Base-by-base conservation (phyloP, 1,140 invertebrate species). In the Euura lappo region DNA sequence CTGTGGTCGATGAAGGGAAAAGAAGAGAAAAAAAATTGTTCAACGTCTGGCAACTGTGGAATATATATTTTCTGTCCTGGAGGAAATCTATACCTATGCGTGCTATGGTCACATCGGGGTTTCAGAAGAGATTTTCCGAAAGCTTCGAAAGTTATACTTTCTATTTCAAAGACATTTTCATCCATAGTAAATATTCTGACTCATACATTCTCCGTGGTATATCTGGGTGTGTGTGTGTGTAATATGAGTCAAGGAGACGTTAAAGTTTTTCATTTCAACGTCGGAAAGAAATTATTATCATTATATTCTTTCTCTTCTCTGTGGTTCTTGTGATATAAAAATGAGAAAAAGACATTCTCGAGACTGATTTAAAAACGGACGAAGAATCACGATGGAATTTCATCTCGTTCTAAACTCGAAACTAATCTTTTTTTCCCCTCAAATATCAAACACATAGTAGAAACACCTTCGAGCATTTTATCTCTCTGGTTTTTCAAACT, bases 231-330 rank as follows among this genome's bases (percentile, higher is more conserved):
- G 13, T 6, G 13, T n/a, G 6, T 60, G 13, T 6, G 6, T 60
- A 60, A 60, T 60, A 60, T 6, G 51, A 60, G 51, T n/a, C 8
- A 6, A n/a, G 51, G 51, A 11, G 51, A n/a, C 51, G 51, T 60
- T 60, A 60, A 60, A 60, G 8, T 60, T 60, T 60, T 60, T 60
- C 51, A 60, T 60, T 60, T 60, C 6, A 60, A 60, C 51, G 51
- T 60, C 5, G 51, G 51, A 60, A 60, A 60, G 6, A n/a, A 8
- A 60, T 60, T 60, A n/a, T 60, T 60, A 4, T 60, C 3, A 3
- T 60, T 60, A 8, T 60, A 11, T 60, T 60, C 13, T 11, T 60
- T 60, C 51, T 28, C 1, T 28, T 28, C 28, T 28, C 28, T 28
- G 28, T 28, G 28, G 28, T 28, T 28, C 28, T 28, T 28, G 28